These are phyloP conservation scores for Drosophila testacea DNA, from an alignment of 2,888 invertebrate species.

Conservation along the genomic window DNA sequence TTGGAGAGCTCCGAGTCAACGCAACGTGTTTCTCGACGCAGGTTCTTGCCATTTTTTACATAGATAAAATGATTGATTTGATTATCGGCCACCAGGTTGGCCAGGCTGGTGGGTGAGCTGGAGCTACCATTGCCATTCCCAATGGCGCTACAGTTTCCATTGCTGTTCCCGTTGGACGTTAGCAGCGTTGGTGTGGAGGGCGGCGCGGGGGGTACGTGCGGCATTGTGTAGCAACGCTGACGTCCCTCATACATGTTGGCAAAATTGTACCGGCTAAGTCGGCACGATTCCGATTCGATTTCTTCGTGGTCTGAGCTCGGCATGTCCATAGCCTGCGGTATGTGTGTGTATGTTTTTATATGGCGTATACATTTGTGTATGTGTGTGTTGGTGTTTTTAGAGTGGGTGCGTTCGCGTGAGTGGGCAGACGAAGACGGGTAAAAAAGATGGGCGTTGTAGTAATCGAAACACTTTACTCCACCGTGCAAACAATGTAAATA, in stretches of 20 bases:
- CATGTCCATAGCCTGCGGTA: conserved; percentile 71
- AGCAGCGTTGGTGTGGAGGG: conserved; percentile 82
- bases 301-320: conserved; percentile 72
- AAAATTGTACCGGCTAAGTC: conserved; percentile 70
- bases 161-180: conserved; percentile 70
- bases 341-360: conserved; percentile 41
- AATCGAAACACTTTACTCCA: conserved; percentile 16
- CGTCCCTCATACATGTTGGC: conserved; percentile 72
- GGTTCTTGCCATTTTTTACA: conserved; percentile 73
- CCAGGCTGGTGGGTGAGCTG: conserved; percentile 57
- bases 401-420: conserved; percentile 72
- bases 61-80: conserved; percentile 75
- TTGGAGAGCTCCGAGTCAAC: conserved; percentile 82
- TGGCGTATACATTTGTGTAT: conserved; percentile 18
- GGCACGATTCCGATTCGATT: conserved; percentile 69
- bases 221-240: conserved; percentile 82
- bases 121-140: conserved; percentile 34
- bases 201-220: conserved; percentile 82
- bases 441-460: conserved; percentile 52
- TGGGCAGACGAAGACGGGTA: conserved; percentile 53
- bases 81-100: conserved; percentile 62
- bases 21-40: conserved; percentile 79
- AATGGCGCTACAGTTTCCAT: conserved; percentile 56
- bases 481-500: conserved; percentile 14
- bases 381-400: conserved; percentile 50